Evolutionary conservation across 2,888 invertebrate species (phyloP), one percentile per base, ranked within the genome.

Genomic region (Drosophila cracens): DNA sequence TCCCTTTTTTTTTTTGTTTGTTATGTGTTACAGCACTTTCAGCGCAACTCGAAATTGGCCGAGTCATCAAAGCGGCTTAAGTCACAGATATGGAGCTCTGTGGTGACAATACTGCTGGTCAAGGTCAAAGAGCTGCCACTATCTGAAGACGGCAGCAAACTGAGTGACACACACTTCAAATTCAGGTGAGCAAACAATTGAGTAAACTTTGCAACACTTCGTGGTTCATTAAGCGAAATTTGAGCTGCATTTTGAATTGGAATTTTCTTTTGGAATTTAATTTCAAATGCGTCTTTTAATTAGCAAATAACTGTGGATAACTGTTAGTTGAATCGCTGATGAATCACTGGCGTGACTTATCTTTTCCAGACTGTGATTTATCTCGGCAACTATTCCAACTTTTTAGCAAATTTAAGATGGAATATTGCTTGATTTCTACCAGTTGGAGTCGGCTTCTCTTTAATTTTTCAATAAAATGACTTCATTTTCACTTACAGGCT

Each of bases 21-120:
- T 46, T 31, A 0, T 56, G 13, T 63, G 43, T 85, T 88, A 29
- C 83, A 97, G 97, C 97, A 97, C 92, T 96, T 97, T 84, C 95
- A 97, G 90, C 96, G 96, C 91, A 96, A 96, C 91, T 96, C 96
- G 75, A 95, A 96, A 91, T 93, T 96, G 77, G 96, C 96, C 48
- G 97, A 98, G 91, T 96, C 97, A 65, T 97, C 97, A 91, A 96
- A 96, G 91, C 94, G 96, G 72, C 94, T 98, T 62, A 99, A 98
- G 93, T 98, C 97, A 34, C 99, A 99, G 94, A 97, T 98, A 92
- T 99, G 99, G 99, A 98, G 97, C 92, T 98, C 98, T 4, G 98
- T 99, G 67, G 98, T 99, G 43, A 99, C 99, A 70, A 97, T 99
- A 83, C 96, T 99, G n/a, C 94, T 99, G 79, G 97, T 99, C 31